phyloP scores from a whole-genome alignment of 2,797 vertebrate species.

The Odontamblyopus lacepedii region DNA sequence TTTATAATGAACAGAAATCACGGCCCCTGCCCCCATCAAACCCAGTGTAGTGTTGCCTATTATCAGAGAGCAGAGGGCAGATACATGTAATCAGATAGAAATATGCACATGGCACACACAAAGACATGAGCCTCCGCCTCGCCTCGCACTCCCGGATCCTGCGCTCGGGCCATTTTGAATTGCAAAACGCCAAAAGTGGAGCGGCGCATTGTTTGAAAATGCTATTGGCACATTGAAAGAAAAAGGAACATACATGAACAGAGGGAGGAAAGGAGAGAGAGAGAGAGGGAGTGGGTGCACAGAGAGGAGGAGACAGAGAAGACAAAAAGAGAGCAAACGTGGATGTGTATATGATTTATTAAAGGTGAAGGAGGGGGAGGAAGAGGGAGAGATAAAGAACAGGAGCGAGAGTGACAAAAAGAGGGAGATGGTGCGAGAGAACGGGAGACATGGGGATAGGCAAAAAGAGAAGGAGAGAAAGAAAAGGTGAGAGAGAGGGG shows the following conservation, averaged over 20 bases:
- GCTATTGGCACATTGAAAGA: conserved; percentile 46
- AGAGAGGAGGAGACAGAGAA: no score
- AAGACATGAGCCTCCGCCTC: not conserved
- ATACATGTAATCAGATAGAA: conserved; percentile 6
- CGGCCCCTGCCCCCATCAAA: not conserved
- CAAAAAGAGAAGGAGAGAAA: no score
- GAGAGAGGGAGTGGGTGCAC: no score
- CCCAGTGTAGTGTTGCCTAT: not conserved
- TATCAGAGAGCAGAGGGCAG: not conserved
- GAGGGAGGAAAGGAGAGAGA: not conserved
- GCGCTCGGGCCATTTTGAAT: conserved; percentile 52
- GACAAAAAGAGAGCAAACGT: no score
- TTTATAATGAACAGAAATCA: not conserved
- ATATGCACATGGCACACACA: conserved; percentile 2
- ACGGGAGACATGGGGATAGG: no score
- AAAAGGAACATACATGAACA: conserved; percentile 26
- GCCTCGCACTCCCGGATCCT: conserved; percentile 49
- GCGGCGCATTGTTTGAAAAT: conserved; percentile 55
- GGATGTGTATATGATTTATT: no score
- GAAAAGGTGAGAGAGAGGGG: no score
- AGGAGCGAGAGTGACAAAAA: no score
- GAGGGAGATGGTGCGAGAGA: no score
- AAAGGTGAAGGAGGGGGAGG: no score
- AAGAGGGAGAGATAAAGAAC: no score
- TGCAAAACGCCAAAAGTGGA: conserved; percentile 62